These are phyloP conservation scores for Stichodactyla mertensii DNA, from an alignment of 64 coral and sea anemone species.

Conservation along the genomic window DNA sequence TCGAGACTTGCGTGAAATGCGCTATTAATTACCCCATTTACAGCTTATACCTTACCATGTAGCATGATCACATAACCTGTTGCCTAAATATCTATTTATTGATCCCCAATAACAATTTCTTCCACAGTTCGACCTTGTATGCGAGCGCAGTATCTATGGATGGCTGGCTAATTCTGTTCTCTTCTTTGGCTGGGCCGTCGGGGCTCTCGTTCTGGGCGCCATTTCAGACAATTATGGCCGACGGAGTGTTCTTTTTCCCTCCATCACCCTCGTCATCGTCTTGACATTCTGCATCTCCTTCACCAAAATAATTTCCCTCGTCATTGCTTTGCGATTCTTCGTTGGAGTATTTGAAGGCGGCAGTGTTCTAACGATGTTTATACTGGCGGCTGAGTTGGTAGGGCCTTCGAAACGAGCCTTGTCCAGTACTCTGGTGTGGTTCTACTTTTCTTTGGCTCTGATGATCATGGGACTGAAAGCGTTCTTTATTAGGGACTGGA, in stretches of 20 bases:
- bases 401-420: conserved; percentile 78
- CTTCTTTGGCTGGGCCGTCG: conserved; percentile 78
- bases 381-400: conserved; percentile 73
- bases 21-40: too few relatives aligned
- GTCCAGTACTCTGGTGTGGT: conserved; percentile 66
- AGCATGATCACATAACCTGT: too few relatives aligned
- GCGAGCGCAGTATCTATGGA: conserved; percentile 46
- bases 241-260: conserved; percentile 80
- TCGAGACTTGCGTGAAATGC: too few relatives aligned
- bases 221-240: conserved; percentile 81
- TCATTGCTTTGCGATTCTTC: conserved; percentile 56
- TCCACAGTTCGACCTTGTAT: conserved; percentile 91
- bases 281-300: conserved; percentile 74
- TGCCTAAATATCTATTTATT: too few relatives aligned
- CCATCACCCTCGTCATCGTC: conserved; percentile 42
- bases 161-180: conserved; percentile 86
- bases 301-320: conserved; percentile 58
- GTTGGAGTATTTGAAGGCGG: conserved; percentile 86
- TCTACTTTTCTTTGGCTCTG: conserved; percentile 67
- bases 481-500: conserved; percentile 74
- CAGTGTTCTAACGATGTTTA: conserved; percentile 57
- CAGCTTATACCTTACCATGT: too few relatives aligned
- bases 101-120: not conserved
- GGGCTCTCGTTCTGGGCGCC: conserved; percentile 62
- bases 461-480: conserved; percentile 81